Evolutionary conservation across 2,888 invertebrate species (phyloP), one percentile per base, ranked within the genome.

Genomic region (Gymnoscelis rufifasciata): DNA sequence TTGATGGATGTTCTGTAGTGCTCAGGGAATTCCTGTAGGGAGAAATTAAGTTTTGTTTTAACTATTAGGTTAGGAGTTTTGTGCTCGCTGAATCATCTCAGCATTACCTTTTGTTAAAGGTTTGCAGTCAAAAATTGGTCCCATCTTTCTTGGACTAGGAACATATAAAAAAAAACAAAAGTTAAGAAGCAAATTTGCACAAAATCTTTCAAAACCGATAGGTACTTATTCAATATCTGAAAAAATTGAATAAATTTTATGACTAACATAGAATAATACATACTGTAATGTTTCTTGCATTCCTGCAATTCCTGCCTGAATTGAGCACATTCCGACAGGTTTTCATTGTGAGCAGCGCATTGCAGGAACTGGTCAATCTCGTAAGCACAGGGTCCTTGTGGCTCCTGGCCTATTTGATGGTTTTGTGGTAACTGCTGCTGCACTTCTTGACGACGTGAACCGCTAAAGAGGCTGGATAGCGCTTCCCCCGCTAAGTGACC

Each of bases 301-400:
- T 98, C 95, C 68, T 94, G 92, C 50, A 99, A 90, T 23, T 97
- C 97, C 72, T 98, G 97, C 71, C 97, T 98, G 80, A 97, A 99
- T 38, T 95, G 97, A 71, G 96, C 93, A 79, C 99, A 99, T 33
- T 97, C 89, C 3, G 93, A 90, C 51, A 99, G 78, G 76, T 98
- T 97, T 0, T 92, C 89, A 66, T 95, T 94, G 24, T 90, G 92
- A 56, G 94, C 91, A 10, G 97, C 96, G 73, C 99, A 99, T 57
- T 97, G 93, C 50, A 99, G 82, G 87, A 99, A 99, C 81, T 98
- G 97, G 61, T 94, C 92, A 59, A 98, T 92, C 83, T 99, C 98
- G 91, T 93, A 96, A 31, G 95, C 93, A 80, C 99, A 99, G 1
- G 96, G 94, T 11, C 94, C 94, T 31, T 80, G 84, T 0, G 92